Base-by-base conservation (phyloP, 2,888 invertebrate genomes). In the Amphipyra berbera region DNA sequence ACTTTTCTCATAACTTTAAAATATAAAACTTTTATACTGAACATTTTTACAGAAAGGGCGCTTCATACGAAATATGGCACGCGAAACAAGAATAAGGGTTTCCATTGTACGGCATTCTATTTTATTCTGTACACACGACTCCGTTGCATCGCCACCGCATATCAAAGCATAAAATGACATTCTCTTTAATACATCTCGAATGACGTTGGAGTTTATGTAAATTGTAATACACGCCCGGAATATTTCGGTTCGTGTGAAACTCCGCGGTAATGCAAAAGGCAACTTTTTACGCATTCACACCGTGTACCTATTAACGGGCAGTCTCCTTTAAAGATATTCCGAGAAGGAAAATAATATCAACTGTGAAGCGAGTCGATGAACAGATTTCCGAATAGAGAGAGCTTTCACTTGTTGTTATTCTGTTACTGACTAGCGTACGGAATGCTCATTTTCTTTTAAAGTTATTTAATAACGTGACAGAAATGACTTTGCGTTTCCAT, bases 131-230 rank as follows among this genome's bases (percentile, higher is more conserved):
- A 70, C 79, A 84, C 83, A 83, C 68, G 61, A 76, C 45, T 59
- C 61, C 35, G 70, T 70, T 79, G 87, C 87, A 88, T 84, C 82
- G 75, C 77, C 74, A 73, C 86, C 82, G 88, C 86, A 91, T 91
- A 91, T 88, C 86, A 89, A 86, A 88, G 86, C 85, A 88, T 87
- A 87, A 88, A 91, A 90, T 89, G 89, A 87, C 87, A 89, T 89
- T 88, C 63, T 85, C 88, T 88, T 87, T 92, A 92, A 92, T 90
- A 92, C 88, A 88, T 91, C 89, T 90, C 82, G 83, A 91, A 94
- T 88, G 88, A 87, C 87, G 85, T 77, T 79, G 82, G 86, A 91
- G 91, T 91, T 92, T 92, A 92, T 93, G 94, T 90, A 92, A 91
- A 93, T 92, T 88, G 76, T 87, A 85, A 89, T 85, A 93, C 91